phyloP scores from a whole-genome alignment of 2,113 vertebrate species.

The Odocoileus hemionus region DNA sequence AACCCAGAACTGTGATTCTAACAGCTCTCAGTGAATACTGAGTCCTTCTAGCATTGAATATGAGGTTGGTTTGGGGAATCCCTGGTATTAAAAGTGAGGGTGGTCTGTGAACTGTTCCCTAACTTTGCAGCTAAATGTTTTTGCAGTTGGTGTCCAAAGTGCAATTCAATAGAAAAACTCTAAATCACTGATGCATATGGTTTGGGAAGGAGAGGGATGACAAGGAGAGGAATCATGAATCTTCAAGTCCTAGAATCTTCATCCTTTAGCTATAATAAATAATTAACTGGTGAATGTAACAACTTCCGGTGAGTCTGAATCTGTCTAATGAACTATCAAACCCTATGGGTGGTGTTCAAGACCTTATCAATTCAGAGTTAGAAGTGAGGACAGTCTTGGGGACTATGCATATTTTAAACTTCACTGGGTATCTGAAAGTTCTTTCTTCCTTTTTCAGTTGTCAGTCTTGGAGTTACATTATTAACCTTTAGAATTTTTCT shows the following conservation, averaged over 20 bases:
- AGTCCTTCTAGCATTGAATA: neutral
- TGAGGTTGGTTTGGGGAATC: neutral
- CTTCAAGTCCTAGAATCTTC: neutral
- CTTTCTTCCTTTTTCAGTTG: neutral
- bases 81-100: neutral
- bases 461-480: no score
- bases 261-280: neutral
- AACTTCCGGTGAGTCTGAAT: neutral
- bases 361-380: neutral
- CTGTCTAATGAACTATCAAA: neutral
- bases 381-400: neutral
- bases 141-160: neutral
- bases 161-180: neutral
- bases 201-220: neutral
- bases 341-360: rapidly evolving
- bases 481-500: neutral
- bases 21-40: neutral
- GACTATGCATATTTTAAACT: neutral
- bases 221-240: neutral
- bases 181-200: neutral
- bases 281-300: neutral
- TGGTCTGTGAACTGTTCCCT: neutral
- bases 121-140: neutral
- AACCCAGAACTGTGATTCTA: neutral
- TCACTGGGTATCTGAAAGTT: neutral